Conservation (phyloP, 1,140 invertebrate genomes). For the Latrodectus geometricus region DNA sequence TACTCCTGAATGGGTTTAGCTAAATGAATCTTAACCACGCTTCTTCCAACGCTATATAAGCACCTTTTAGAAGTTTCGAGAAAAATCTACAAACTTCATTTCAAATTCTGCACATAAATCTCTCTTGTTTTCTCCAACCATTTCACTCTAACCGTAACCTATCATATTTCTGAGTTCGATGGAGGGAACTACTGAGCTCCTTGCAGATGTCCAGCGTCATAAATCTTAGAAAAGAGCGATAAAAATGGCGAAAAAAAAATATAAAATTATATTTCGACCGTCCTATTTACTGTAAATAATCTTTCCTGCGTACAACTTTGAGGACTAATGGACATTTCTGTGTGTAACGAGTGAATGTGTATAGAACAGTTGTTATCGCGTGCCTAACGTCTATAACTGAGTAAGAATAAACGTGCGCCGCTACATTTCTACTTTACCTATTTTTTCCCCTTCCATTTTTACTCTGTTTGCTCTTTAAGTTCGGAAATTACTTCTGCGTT, state of each 20-base stretch:
- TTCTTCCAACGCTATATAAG: not conserved
- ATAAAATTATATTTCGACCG: conserved; percentile 15
- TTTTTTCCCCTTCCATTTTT: conserved; percentile 3
- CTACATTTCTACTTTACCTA: not conserved
- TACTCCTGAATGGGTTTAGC: too few species aligned
- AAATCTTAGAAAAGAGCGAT: not conserved
- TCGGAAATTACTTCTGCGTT: conserved; percentile 35
- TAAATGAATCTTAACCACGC: too few species aligned
- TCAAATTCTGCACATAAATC: not conserved
- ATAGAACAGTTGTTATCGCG: conserved; percentile 23
- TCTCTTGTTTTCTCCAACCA: not conserved
- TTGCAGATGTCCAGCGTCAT: not conserved
- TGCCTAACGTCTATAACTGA: conserved; percentile 27
- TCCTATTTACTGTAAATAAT: conserved; percentile 44
- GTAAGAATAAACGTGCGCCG: not conserved
- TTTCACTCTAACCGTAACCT: not conserved
- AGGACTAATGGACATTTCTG: conserved; percentile 36
- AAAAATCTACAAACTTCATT: not conserved
- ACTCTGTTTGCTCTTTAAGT: not conserved
- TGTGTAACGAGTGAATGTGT: conserved; percentile 1
- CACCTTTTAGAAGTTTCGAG: not conserved
- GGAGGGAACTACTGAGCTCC: not conserved
- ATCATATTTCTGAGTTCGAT: not conserved
- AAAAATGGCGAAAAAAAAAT: not conserved
- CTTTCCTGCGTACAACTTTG: conserved; percentile 34